phyloP scores from a whole-genome alignment of 2,113 vertebrate genomes.

The Pseudorasbora parva region DNA sequence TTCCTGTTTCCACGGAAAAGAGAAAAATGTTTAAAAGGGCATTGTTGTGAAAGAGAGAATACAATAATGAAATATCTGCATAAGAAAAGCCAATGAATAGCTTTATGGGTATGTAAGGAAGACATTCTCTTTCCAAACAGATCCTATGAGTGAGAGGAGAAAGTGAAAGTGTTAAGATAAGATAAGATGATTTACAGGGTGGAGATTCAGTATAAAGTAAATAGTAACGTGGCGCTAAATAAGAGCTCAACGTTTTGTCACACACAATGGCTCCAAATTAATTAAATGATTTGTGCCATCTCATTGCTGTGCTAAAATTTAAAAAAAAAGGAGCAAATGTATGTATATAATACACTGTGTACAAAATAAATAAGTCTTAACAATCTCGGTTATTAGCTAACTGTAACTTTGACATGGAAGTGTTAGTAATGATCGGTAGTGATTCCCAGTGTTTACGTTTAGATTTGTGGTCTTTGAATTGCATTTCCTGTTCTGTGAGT shows the following conservation, averaged over 20 bases:
- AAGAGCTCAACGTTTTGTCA: background rate
- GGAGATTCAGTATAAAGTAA: background rate
- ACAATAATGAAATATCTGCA: background rate
- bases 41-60: conserved; percentile 26
- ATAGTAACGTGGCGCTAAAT: background rate
- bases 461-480: background rate
- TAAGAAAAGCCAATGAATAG: conserved; percentile 15
- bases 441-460: background rate
- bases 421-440: background rate
- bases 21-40: background rate
- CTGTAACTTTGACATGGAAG: background rate
- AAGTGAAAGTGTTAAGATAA: background rate
- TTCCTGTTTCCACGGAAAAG: conserved; percentile 17
- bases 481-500: background rate
- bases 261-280: background rate
- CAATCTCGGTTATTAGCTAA: background rate
- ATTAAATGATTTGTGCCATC: background rate
- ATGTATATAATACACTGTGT: background rate
- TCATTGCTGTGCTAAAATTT: background rate
- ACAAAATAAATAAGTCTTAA: background rate
- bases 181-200: background rate
- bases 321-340: background rate
- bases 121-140: background rate
- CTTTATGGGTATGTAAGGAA: background rate
- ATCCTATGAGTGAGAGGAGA: background rate